These are phyloP conservation scores for Melopsittacus undulatus DNA, from an alignment of 2,797 vertebrate genomes.

Conservation along the genomic window DNA sequence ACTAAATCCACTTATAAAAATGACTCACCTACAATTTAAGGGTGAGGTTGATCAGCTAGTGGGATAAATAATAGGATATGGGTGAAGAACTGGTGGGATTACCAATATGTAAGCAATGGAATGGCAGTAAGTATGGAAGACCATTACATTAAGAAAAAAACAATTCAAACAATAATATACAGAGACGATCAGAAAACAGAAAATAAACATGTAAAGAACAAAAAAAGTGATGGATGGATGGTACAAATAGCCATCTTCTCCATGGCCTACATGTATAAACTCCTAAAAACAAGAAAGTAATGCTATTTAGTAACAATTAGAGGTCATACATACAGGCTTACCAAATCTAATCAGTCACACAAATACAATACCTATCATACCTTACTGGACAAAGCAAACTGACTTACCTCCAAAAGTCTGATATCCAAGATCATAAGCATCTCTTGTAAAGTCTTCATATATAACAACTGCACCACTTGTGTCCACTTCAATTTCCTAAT, in stretches of 20 bases:
- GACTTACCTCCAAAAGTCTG: conserved; percentile 71
- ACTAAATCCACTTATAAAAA: background rate
- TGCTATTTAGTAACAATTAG: background rate
- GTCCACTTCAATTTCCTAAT: conserved; percentile 68
- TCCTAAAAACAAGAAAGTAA: background rate
- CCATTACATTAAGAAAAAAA: background rate
- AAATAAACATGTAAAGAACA: background rate
- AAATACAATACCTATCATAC: background rate
- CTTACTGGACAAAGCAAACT: conserved; percentile 13
- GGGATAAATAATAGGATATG: background rate
- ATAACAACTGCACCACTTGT: conserved; percentile 63
- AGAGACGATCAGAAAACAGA: background rate
- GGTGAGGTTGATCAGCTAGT: conserved; percentile 16
- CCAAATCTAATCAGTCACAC: background rate
- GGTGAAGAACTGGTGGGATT: background rate
- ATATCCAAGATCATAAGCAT: conserved; percentile 68
- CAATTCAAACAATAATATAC: background rate
- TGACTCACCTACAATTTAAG: conserved; percentile 6
- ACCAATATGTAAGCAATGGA: conserved; percentile 5
- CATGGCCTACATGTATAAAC: background rate
- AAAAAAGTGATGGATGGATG: background rate
- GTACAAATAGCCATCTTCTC: background rate
- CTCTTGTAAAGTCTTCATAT: conserved; percentile 72
- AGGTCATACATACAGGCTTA: background rate
- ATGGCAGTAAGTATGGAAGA: background rate